Percentiles rank a stretch among this genome's conserved stretches.
phyloP scores from a whole-genome alignment of 2,797 vertebrate species.

The Onychomys leucogaster region DNA sequence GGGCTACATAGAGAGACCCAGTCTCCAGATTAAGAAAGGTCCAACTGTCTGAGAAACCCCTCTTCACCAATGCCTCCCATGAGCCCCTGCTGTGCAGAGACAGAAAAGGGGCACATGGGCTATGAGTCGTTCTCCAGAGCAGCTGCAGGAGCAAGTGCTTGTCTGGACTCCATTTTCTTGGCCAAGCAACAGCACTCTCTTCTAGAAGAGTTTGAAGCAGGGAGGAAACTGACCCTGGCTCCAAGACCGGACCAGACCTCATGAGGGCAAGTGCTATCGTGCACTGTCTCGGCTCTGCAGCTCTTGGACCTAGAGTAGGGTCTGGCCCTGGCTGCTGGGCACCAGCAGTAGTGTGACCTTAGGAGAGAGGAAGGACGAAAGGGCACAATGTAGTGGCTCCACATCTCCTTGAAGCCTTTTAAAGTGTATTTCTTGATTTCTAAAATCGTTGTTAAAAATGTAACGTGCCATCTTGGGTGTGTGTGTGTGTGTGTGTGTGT shows the following conservation, averaged over 20 bases:
- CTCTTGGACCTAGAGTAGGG: no score
- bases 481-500: no score
- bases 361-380: fast-evolving
- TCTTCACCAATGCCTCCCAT: fast-evolving
- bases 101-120: fast-evolving
- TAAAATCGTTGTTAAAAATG: background rate
- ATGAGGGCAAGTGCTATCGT: no score
- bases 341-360: fast-evolving
- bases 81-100: background rate
- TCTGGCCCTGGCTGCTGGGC: background rate
- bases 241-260: background rate
- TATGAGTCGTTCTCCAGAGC: background rate
- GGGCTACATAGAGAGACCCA: background rate
- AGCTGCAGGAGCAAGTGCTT: background rate
- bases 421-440: background rate
- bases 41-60: no score
- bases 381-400: fast-evolving
- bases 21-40: background rate
- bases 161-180: background rate
- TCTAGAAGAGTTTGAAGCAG: background rate
- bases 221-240: background rate
- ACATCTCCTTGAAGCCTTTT: background rate
- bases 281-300: fast-evolving
- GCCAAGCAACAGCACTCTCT: background rate
- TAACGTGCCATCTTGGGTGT: background rate